Conservation (phyloP, 2,888 invertebrate genomes). For the Latrodectus elegans region DNA sequence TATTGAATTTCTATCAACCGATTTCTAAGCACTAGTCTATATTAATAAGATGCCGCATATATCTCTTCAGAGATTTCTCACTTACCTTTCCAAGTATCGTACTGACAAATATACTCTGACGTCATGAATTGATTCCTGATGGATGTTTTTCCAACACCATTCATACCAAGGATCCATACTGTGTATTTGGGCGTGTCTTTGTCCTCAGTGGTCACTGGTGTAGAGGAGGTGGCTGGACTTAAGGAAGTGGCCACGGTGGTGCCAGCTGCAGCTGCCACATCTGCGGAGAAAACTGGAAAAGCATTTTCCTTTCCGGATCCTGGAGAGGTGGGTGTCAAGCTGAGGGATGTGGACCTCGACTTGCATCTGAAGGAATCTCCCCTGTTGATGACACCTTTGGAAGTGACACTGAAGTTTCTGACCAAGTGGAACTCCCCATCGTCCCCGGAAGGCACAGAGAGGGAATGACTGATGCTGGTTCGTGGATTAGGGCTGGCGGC, state of each 20-base stretch:
- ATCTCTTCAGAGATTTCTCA: not conserved
- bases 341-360: slow-evolving; percentile 46
- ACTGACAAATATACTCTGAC: slow-evolving; percentile 82
- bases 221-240: not conserved
- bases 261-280: not conserved
- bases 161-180: slow-evolving; percentile 81
- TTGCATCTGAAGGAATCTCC: slow-evolving; percentile 83
- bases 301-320: slow-evolving; percentile 7
- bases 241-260: not conserved
- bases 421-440: slow-evolving; percentile 72
- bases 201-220: not conserved
- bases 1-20: too few species aligned
- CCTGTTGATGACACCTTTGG: slow-evolving; percentile 91
- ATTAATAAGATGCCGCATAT: too few species aligned
- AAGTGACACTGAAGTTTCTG: slow-evolving; percentile 84
- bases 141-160: slow-evolving; percentile 82
- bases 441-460: slow-evolving; percentile 63
- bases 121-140: slow-evolving; percentile 82
- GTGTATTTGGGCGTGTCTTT: slow-evolving; percentile 75
- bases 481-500: not conserved
- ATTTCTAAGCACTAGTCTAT: too few species aligned
- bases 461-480: slow-evolving; percentile 46
- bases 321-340: slow-evolving; percentile 55
- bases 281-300: slow-evolving; percentile 35
- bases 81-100: slow-evolving; percentile 81